Evolutionary conservation across 2,797 vertebrate species (phyloP).

Genomic region (Clamator glandarius): DNA sequence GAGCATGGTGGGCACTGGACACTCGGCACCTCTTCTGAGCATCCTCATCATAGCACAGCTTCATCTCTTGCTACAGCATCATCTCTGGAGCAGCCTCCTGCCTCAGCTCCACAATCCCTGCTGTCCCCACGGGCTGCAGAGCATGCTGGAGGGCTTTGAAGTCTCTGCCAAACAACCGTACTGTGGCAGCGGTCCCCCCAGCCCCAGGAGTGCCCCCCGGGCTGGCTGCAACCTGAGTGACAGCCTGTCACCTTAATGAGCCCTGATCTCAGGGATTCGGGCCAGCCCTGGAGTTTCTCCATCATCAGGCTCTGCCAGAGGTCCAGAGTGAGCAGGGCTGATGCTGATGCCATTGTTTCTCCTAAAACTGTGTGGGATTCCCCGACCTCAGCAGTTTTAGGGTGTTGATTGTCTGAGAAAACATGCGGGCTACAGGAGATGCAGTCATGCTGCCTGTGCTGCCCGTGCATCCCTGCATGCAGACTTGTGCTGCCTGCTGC

Average conservation of each 20-base stretch:
- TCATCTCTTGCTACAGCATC: too few species aligned
- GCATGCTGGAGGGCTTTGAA: fast-evolving
- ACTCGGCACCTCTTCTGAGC: neutral
- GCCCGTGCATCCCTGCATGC: too few species aligned
- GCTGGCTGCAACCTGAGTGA: conserved; percentile 43
- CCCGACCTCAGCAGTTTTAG: fast-evolving
- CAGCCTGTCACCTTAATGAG: neutral
- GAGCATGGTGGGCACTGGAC: neutral
- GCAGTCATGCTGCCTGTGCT: too few species aligned
- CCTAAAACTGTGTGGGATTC: neutral
- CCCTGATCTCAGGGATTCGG: neutral
- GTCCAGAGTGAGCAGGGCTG: fast-evolving
- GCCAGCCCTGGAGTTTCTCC: neutral
- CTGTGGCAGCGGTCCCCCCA: neutral
- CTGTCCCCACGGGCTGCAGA: too few species aligned
- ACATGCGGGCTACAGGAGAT: neutral
- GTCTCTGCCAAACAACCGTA: neutral
- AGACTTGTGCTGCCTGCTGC: neutral
- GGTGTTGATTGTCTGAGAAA: fast-evolving
- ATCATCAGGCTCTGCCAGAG: fast-evolving
- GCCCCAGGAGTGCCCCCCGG: neutral
- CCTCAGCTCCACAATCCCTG: neutral
- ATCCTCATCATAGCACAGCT: neutral
- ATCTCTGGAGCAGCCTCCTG: neutral
- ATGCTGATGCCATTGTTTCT: too few species aligned